Conservation (phyloP, 2,888 invertebrate genomes). For the Pterostichus niger region DNA sequence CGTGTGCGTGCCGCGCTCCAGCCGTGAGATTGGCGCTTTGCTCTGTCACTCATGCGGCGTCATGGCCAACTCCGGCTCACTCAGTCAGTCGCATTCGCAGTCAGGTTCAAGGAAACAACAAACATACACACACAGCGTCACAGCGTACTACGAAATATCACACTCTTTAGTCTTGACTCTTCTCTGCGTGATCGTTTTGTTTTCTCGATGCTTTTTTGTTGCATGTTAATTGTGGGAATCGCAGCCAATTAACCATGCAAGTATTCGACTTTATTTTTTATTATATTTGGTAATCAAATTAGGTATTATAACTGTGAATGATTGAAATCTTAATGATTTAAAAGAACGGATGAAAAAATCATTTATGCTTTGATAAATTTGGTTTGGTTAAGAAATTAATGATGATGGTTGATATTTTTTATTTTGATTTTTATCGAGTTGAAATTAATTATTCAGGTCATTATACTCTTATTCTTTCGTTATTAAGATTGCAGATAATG, state of each 20-base stretch:
- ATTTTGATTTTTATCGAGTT: constrained; percentile 47
- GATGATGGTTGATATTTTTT: constrained; percentile 16
- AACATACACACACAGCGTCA: constrained; percentile 6
- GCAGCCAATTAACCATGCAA: constrained; percentile 1
- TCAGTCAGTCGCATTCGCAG: constrained; percentile 18
- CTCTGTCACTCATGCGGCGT: constrained; percentile 32
- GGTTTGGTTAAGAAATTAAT: constrained; percentile 27
- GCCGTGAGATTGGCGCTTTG: constrained; percentile 34
- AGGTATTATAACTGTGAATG: constrained; percentile 19
- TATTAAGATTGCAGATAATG: constrained; percentile 39
- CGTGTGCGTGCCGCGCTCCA: constrained; percentile 22
- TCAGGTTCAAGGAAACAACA: constrained; percentile 51
- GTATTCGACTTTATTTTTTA: neutral
- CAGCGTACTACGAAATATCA: too few species aligned
- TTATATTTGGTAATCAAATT: constrained; percentile 13
- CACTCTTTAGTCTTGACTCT: neutral
- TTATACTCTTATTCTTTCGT: constrained; percentile 31
- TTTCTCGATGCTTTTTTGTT: too few species aligned
- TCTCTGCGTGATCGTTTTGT: neutral
- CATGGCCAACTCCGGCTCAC: constrained; percentile 29
- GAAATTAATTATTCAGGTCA: constrained; percentile 45
- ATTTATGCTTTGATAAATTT: constrained; percentile 19
- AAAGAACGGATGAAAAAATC: constrained; percentile 1
- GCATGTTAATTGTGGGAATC: constrained; percentile 1
- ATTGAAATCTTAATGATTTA: constrained; percentile 9